A percentile compares a stretch with the other conserved stretches of the same genome.
Evolutionary conservation across 2,113 vertebrate genomes (phyloP).

Genomic region (Cathartes aura): DNA sequence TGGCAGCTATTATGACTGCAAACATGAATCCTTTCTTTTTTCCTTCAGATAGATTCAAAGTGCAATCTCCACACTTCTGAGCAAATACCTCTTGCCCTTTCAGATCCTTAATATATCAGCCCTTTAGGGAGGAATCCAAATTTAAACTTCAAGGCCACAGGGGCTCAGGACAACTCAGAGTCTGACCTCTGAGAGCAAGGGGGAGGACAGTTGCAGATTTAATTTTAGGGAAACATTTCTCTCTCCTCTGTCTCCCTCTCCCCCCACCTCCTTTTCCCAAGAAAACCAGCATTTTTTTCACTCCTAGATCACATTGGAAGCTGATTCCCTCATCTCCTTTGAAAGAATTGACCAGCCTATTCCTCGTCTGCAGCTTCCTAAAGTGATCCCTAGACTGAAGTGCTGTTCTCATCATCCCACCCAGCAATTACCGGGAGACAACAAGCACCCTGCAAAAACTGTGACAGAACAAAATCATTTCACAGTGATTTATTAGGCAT

Average conservation of each 20-base stretch:
- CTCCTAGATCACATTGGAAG: background rate
- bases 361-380: background rate
- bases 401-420: background rate
- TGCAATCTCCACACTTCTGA: background rate
- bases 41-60: background rate
- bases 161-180: background rate
- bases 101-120: background rate
- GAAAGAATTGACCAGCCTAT: background rate
- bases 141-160: constrained; percentile 16
- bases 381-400: background rate
- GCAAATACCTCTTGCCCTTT: background rate
- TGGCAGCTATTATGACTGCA: background rate
- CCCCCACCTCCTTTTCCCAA: background rate
- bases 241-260: background rate
- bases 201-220: background rate
- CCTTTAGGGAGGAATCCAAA: background rate
- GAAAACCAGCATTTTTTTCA: background rate
- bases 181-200: background rate
- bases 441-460: background rate
- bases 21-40: background rate
- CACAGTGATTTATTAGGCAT: constrained; percentile 17
- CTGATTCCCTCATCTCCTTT: background rate
- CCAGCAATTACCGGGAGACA: background rate
- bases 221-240: background rate
- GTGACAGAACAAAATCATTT: constrained; percentile 3